These are phyloP conservation scores for Drosophila yooni DNA, from an alignment of 2,888 invertebrate genomes.

Conservation along the genomic window DNA sequence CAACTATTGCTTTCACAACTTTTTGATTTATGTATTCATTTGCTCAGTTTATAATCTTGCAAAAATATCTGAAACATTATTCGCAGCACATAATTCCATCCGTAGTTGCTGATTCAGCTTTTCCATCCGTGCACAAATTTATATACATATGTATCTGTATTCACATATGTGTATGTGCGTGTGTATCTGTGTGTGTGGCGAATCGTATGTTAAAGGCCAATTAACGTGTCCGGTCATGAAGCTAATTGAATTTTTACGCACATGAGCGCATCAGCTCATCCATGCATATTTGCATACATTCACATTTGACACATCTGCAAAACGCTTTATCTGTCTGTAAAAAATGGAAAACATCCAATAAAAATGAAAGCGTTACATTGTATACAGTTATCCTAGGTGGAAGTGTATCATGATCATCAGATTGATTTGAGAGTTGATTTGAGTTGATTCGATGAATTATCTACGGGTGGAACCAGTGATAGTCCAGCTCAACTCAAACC, in stretches of 20 bases:
- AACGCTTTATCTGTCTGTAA: conserved; percentile 3
- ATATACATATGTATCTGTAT: neutral
- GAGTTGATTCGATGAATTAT: neutral
- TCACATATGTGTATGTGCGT: neutral
- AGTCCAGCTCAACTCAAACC: neutral
- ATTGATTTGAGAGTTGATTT: no score
- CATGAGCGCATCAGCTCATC: conserved; percentile 49
- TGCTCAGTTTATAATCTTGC: conserved; percentile 13
- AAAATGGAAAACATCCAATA: neutral
- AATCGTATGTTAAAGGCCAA: conserved; percentile 59
- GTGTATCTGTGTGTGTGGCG: neutral
- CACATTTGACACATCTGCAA: conserved; percentile 20
- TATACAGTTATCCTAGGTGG: conserved; percentile 28
- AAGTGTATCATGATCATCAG: neutral
- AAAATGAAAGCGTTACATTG: conserved; percentile 9
- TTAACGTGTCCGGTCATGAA: conserved; percentile 60
- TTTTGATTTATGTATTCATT: neutral
- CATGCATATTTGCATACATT: conserved; percentile 41
- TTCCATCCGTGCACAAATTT: neutral
- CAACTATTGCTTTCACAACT: neutral
- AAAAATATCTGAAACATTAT: conserved; percentile 14
- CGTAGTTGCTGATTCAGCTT: conserved; percentile 13
- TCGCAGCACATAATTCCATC: conserved; percentile 6
- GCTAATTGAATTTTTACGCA: conserved; percentile 64
- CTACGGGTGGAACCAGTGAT: neutral